Conservation (phyloP, 2,797 vertebrate species). For the Galagoides demidoff region DNA sequence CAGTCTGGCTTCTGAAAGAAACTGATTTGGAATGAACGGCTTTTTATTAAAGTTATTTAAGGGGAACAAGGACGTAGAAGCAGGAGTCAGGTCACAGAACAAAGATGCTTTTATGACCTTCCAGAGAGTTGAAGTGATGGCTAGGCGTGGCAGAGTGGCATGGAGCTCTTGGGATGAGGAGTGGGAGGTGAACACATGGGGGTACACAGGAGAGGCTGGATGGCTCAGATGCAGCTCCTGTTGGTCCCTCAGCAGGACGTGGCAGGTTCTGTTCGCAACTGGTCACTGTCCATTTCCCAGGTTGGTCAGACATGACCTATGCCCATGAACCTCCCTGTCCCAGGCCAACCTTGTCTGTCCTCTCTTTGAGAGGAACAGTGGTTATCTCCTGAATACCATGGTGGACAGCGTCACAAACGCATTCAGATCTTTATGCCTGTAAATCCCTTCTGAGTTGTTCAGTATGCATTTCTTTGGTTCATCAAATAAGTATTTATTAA, state of each 20-base stretch:
- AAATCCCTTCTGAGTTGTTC: not conserved
- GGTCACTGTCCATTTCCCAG: not conserved
- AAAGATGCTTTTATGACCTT: not conserved
- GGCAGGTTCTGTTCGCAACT: not conserved
- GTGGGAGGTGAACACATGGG: too few relatives aligned
- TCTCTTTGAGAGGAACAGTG: not conserved
- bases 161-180: not conserved
- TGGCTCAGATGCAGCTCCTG: rapidly evolving
- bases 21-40: not conserved
- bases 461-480: not conserved
- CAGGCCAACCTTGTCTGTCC: not conserved
- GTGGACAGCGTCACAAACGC: not conserved
- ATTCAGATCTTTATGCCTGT: not conserved
- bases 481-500: not conserved
- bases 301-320: not conserved
- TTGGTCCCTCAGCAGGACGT: not conserved
- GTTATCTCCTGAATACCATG: not conserved
- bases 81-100: not conserved
- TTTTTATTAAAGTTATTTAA: slow-evolving; percentile 13
- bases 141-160: not conserved
- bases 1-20: not conserved
- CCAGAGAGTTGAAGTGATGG: not conserved
- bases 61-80: not conserved
- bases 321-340: not conserved
- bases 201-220: rapidly evolving